Percentiles rank a stretch among this genome's conserved stretches.
These are phyloP conservation scores for Coptotermes formosanus DNA, from an alignment of 1,140 invertebrate genomes.

Conservation along the genomic window DNA sequence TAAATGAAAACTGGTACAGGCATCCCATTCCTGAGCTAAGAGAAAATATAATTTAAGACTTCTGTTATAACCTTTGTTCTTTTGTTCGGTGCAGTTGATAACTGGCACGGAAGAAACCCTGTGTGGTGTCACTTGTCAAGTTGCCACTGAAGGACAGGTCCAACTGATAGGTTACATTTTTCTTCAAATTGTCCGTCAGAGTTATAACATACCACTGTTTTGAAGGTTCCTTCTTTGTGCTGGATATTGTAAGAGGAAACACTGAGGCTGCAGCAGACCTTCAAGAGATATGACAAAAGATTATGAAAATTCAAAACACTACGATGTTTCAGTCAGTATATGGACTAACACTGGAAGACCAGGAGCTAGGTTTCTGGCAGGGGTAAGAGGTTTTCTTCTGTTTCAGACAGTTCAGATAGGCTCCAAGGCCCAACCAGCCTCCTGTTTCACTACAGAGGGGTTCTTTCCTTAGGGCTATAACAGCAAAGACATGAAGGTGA, in stretches of 20 bases:
- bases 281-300: neutral
- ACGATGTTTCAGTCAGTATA: too few species aligned
- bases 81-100: slow-evolving; percentile 28
- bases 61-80: neutral
- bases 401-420: too few species aligned
- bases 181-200: slow-evolving; percentile 26
- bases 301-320: neutral
- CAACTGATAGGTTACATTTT: slow-evolving; percentile 19
- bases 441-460: too few species aligned
- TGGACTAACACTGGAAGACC: too few species aligned
- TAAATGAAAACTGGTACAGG: too few species aligned
- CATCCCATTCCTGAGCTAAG: too few species aligned
- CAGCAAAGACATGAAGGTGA: too few species aligned
- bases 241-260: slow-evolving; percentile 13
- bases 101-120: slow-evolving; percentile 29
- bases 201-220: slow-evolving; percentile 29
- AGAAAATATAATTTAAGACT: too few species aligned
- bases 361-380: too few species aligned
- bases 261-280: neutral
- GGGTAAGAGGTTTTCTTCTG: too few species aligned
- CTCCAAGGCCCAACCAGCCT: too few species aligned
- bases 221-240: slow-evolving; percentile 29
- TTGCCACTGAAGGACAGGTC: slow-evolving; percentile 29
- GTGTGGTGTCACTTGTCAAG: neutral
- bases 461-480: too few species aligned